A percentile compares a stretch with the other conserved stretches of the same genome.
Conservation (phyloP, 2,797 vertebrate genomes). For the Potorous gilbertii region DNA sequence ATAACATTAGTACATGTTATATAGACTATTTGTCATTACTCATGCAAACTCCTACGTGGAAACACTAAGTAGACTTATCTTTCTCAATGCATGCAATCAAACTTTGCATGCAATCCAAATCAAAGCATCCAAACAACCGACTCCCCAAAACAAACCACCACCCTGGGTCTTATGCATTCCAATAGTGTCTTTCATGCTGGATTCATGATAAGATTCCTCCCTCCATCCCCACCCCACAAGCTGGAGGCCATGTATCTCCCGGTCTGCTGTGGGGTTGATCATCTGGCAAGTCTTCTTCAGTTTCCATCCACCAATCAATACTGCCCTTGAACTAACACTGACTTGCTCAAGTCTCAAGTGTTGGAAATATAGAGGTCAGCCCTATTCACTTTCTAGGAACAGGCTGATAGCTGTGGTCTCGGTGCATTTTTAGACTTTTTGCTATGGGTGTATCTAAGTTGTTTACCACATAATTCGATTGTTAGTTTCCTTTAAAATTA, state of each 20-base stretch:
- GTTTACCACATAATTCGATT: background rate
- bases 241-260: background rate
- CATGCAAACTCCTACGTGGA: background rate
- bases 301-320: background rate
- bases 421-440: background rate
- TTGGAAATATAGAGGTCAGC: background rate
- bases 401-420: background rate
- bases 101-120: background rate
- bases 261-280: background rate
- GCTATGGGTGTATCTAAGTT: background rate
- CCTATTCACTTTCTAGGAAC: background rate
- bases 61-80: background rate
- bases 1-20: background rate
- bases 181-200: background rate
- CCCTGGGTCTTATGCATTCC: background rate
- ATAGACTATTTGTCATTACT: background rate
- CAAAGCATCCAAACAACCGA: background rate
- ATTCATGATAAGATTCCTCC: background rate
- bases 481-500: background rate
- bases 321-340: background rate
- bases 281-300: background rate
- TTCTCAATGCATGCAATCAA: no score
- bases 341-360: background rate
- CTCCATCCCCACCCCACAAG: background rate
- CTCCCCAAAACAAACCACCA: background rate